phyloP scores from a whole-genome alignment of 2,888 invertebrate genomes.

The Mesorhabditis sp. region DNA sequence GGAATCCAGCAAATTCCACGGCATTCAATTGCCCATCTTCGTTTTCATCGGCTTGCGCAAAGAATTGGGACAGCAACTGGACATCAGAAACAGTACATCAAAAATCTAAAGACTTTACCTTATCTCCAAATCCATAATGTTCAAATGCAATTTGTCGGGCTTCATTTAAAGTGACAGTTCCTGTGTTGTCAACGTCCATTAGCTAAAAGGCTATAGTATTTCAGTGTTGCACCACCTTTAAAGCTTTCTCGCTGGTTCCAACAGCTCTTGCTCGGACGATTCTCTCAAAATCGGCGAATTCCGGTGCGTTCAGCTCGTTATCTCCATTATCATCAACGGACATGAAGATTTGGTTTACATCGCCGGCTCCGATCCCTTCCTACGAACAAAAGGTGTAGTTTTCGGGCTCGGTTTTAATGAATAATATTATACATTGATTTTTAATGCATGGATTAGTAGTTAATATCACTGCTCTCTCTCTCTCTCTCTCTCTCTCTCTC shows the following conservation, averaged over 20 bases:
- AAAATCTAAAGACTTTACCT: not conserved
- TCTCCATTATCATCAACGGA: constrained; percentile 49
- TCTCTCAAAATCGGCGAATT: constrained; percentile 53
- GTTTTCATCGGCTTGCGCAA: constrained; percentile 56
- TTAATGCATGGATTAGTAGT: too few species aligned
- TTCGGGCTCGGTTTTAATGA: too few species aligned
- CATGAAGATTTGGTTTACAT: constrained; percentile 53
- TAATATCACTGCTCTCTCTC: too few species aligned
- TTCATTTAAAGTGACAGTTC: constrained; percentile 51
- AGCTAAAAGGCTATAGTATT: constrained; percentile 22
- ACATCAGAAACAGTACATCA: not conserved
- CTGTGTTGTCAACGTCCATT: constrained; percentile 53
- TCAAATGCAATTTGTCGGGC: constrained; percentile 54
- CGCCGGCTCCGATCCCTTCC: constrained; percentile 48
- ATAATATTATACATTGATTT: too few species aligned
- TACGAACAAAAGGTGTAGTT: not conserved
- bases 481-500: too few species aligned
- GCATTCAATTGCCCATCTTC: constrained; percentile 53
- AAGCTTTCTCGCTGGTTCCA: constrained; percentile 51
- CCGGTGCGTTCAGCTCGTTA: constrained; percentile 54
- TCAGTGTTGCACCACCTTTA: constrained; percentile 26
- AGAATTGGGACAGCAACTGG: constrained; percentile 47
- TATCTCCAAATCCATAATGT: constrained; percentile 45
- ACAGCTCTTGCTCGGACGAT: constrained; percentile 51
- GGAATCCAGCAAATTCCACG: constrained; percentile 55